Conservation (phyloP, 2,888 invertebrate genomes). For the Augochlorella aurata region DNA sequence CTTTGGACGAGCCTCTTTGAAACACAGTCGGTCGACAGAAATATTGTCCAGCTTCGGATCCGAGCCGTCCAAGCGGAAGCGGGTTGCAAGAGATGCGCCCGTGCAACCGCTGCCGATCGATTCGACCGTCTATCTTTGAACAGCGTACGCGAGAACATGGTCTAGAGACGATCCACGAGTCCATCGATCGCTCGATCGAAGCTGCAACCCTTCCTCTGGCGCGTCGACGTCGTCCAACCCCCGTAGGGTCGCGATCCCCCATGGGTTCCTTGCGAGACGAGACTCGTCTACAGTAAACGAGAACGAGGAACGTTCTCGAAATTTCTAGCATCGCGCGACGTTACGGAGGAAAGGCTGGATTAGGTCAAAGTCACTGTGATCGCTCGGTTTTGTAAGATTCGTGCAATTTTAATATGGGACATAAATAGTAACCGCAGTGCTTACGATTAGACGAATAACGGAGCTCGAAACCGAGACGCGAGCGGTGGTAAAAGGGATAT, state of each 20-base stretch:
- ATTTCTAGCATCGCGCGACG: neutral
- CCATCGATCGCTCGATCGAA: slow-evolving; percentile 8
- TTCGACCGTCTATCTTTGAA: slow-evolving; percentile 21
- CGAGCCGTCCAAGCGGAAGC: neutral
- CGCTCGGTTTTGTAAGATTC: neutral
- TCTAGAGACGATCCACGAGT: slow-evolving; percentile 10
- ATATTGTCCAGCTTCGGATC: slow-evolving; percentile 25
- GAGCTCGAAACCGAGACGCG: neutral
- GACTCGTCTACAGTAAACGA: neutral
- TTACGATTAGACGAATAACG: neutral
- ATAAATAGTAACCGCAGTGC: neutral
- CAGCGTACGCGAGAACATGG: slow-evolving; percentile 2
- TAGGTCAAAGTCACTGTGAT: neutral
- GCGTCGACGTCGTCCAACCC: neutral
- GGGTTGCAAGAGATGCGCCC: neutral
- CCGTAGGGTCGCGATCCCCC: neutral
- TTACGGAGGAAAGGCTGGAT: neutral
- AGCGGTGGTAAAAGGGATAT: neutral
- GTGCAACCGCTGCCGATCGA: neutral
- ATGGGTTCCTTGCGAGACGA: neutral
- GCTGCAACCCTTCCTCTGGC: neutral
- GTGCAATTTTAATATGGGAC: neutral
- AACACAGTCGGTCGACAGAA: slow-evolving; percentile 4
- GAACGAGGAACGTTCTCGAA: neutral
- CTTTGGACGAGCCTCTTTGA: neutral